These are phyloP conservation scores for Megaceryle torquata DNA, from an alignment of 2,113 vertebrate genomes.

Conservation along the genomic window DNA sequence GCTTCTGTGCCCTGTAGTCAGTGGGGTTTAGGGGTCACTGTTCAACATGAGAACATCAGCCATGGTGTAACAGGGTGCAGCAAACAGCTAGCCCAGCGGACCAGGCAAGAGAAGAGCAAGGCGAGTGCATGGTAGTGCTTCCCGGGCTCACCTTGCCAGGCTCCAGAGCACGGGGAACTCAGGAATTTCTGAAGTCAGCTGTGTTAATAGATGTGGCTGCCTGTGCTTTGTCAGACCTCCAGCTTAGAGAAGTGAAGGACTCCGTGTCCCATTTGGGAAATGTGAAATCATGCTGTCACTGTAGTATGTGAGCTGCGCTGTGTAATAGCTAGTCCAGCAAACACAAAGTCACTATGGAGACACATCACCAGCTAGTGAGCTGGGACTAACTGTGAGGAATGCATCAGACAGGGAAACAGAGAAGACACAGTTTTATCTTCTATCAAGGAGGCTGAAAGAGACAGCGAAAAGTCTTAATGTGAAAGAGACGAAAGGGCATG, in stretches of 20 bases:
- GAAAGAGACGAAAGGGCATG: background rate
- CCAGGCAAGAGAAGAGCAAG: background rate
- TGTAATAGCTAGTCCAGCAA: background rate
- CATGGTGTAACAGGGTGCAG: background rate
- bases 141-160: background rate
- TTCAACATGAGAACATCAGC: background rate
- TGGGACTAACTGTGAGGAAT: background rate
- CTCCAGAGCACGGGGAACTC: background rate
- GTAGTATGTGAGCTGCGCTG: background rate
- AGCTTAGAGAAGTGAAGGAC: background rate
- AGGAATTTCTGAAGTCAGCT: conserved; percentile 9
- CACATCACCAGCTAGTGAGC: fast-evolving
- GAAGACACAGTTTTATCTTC: background rate
- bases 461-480: background rate
- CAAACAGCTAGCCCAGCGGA: background rate
- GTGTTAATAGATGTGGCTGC: background rate
- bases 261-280: conserved; percentile 29
- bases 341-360: background rate
- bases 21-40: background rate
- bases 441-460: background rate
- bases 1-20: background rate
- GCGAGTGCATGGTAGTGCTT: background rate
- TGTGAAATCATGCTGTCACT: background rate
- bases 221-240: background rate
- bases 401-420: background rate